Percentiles rank a stretch among this genome's conserved stretches.
Evolutionary conservation across 1,140 invertebrate species (phyloP).

Genomic region (Drosophila grimshawi): DNA sequence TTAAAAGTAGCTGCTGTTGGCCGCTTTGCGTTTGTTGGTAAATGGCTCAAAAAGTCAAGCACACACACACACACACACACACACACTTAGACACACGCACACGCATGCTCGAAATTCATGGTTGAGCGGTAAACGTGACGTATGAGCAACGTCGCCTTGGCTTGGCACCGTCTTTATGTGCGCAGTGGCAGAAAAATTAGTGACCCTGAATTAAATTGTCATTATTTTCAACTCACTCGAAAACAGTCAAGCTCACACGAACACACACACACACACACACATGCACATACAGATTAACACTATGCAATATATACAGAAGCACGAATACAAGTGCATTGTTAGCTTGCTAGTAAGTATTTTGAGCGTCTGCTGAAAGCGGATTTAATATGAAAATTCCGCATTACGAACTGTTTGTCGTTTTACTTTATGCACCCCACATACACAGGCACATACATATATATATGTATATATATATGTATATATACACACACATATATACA

Average conservation of each 20-base stretch:
- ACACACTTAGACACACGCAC: slow-evolving; percentile 3
- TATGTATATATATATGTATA: neutral
- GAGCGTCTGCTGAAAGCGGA: slow-evolving; percentile 73
- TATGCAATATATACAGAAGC: neutral
- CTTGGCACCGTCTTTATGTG: slow-evolving; percentile 64
- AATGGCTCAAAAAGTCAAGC: slow-evolving; percentile 76
- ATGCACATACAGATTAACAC: neutral
- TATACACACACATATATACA: neutral
- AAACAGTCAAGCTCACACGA: slow-evolving; percentile 61
- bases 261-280: slow-evolving; percentile 39
- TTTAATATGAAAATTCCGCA: slow-evolving; percentile 82
- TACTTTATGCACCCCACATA: slow-evolving; percentile 59
- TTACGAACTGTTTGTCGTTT: slow-evolving; percentile 81
- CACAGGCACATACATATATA: slow-evolving; percentile 32
- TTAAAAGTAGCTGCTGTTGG: slow-evolving; percentile 72
- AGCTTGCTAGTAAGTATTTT: slow-evolving; percentile 40
- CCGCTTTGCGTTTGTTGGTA: slow-evolving; percentile 51
- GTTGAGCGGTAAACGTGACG: slow-evolving; percentile 58
- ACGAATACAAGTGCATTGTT: slow-evolving; percentile 1
- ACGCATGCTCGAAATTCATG: slow-evolving; percentile 45
- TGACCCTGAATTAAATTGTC: slow-evolving; percentile 83
- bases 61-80: slow-evolving; percentile 17
- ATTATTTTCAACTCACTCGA: slow-evolving; percentile 82
- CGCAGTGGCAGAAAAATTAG: slow-evolving; percentile 80
- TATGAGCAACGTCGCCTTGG: slow-evolving; percentile 60